phyloP scores from a whole-genome alignment of 2,113 vertebrate species.

The Regulus satrapa region DNA sequence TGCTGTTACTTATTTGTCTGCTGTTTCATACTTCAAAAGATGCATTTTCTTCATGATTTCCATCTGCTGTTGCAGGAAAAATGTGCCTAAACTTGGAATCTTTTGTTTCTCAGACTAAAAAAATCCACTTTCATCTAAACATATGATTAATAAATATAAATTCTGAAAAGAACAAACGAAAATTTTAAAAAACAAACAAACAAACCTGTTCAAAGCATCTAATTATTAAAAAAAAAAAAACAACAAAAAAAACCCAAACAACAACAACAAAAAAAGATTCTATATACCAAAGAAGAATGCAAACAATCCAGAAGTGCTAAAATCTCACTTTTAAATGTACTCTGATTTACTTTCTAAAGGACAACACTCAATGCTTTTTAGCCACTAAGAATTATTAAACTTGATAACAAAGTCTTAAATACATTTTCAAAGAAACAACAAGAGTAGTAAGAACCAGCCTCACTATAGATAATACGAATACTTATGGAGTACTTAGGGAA shows the following conservation, averaged over 20 bases:
- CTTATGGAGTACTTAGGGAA: fast-evolving
- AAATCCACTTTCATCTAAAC: neutral
- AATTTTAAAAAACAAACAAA: too few species aligned
- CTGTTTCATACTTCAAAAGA: neutral
- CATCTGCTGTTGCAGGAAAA: neutral
- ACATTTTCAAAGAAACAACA: neutral
- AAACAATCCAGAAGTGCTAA: neutral
- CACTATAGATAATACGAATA: neutral
- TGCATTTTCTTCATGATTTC: neutral
- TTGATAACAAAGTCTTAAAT: neutral
- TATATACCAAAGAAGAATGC: neutral
- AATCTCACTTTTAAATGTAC: neutral
- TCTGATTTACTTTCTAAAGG: neutral
- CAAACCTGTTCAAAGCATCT: neutral
- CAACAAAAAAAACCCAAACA: too few species aligned
- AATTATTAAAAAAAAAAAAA: too few species aligned
- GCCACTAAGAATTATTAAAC: neutral
- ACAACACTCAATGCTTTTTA: neutral
- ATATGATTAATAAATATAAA: neutral
- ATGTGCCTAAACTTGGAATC: neutral
- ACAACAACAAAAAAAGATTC: neutral
- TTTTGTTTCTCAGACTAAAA: neutral
- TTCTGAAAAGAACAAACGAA: neutral
- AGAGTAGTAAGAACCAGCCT: neutral
- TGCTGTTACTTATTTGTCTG: neutral